A percentile compares a stretch with the other conserved stretches of the same genome.
These are phyloP conservation scores for Aegotheles bennettii DNA, from an alignment of 2,113 vertebrate species.

Conservation along the genomic window DNA sequence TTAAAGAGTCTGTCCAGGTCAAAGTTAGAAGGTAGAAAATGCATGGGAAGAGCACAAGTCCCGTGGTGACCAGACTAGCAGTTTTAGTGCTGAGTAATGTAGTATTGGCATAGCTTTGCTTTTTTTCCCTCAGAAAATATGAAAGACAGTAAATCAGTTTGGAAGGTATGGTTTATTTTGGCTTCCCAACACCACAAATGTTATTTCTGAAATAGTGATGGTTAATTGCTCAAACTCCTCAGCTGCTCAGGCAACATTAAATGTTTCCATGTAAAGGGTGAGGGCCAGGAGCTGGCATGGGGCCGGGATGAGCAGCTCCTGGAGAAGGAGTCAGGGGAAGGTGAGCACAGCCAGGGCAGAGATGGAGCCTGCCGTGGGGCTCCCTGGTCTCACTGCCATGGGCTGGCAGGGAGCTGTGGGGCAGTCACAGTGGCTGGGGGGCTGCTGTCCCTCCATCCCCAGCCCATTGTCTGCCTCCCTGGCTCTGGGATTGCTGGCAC, in stretches of 20 bases:
- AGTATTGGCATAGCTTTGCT: neutral
- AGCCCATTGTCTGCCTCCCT: neutral
- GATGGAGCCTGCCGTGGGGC: neutral
- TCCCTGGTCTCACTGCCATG: neutral
- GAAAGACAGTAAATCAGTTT: conserved; percentile 35
- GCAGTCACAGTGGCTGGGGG: neutral
- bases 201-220: conserved; percentile 29
- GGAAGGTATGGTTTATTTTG: conserved; percentile 45
- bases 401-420: neutral
- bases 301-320: neutral
- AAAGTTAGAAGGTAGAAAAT: neutral
- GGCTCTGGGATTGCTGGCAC: neutral
- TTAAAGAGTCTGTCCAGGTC: neutral
- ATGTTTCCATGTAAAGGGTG: neutral
- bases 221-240: conserved; percentile 20
- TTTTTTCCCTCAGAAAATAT: neutral
- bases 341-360: neutral
- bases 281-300: fast-evolving
- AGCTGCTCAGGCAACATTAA: neutral
- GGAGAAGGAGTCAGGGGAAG: neutral
- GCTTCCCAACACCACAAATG: neutral
- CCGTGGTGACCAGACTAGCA: neutral
- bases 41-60: neutral
- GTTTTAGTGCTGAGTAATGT: neutral
- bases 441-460: fast-evolving